Conservation (phyloP, 2,888 invertebrate species). For the Agrotis puta region DNA sequence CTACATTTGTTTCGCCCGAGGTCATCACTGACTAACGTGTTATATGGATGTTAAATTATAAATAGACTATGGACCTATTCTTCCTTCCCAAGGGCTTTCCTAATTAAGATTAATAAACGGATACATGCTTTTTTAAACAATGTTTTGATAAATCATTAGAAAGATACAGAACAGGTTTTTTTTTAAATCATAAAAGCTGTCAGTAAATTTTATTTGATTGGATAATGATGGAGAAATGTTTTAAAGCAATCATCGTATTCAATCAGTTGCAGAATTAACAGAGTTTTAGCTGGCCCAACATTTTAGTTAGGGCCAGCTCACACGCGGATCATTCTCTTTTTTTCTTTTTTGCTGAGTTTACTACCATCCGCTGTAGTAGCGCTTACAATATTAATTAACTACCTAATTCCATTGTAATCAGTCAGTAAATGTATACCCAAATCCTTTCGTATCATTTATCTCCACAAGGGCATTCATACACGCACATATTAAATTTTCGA, state of each 20-base stretch:
- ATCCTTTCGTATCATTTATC: too few species aligned
- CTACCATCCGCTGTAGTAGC: too few species aligned
- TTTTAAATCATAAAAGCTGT: conserved; percentile 6
- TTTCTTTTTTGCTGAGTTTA: too few species aligned
- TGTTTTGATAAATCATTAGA: conserved; percentile 5
- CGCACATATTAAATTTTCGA: too few species aligned
- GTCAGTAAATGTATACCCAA: too few species aligned
- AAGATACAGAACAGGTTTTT: conserved; percentile 4
- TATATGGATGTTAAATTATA: conserved; percentile 29
- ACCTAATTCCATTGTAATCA: too few species aligned
- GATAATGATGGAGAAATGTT: conserved; percentile 16
- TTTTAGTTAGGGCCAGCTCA: neutral
- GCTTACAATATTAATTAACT: too few species aligned
- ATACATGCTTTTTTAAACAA: neutral
- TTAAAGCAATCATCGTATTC: conserved; percentile 21
- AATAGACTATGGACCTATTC: neutral
- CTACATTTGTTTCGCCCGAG: conserved; percentile 42
- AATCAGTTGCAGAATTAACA: conserved; percentile 20
- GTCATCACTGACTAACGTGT: conserved; percentile 24
- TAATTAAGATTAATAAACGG: neutral
- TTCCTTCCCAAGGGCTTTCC: neutral
- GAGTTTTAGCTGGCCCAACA: neutral
- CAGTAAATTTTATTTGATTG: conserved; percentile 15
- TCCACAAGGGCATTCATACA: too few species aligned
- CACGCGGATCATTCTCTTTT: too few species aligned